Percentiles rank a stretch among this genome's conserved stretches.
These are phyloP conservation scores for Pristionchus entomophagus DNA, from an alignment of 2,888 invertebrate species.

Conservation along the genomic window DNA sequence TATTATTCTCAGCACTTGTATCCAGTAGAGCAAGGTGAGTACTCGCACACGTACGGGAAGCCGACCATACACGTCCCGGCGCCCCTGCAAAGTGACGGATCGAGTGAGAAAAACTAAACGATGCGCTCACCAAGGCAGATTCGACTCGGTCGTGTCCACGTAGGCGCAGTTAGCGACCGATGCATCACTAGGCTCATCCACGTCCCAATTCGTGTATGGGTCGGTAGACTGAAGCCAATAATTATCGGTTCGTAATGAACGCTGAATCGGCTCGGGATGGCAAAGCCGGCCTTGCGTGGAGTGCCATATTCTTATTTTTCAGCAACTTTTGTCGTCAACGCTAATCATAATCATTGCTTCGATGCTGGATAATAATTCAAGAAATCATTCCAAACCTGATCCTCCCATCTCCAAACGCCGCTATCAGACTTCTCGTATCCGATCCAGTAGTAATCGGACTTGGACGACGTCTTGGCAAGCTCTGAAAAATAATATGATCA, in stretches of 20 bases:
- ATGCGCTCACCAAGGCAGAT: neutral
- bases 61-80: too few relatives aligned
- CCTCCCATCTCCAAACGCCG: neutral
- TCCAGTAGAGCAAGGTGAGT: too few relatives aligned
- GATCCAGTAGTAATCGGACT: slow-evolving; percentile 1
- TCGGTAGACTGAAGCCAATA: neutral
- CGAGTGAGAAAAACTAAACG: too few relatives aligned
- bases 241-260: neutral
- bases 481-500: neutral
- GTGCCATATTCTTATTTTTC: neutral
- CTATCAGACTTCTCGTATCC: neutral
- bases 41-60: too few relatives aligned
- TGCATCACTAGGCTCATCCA: neutral
- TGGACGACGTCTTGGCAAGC: neutral
- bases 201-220: too few relatives aligned
- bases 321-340: too few relatives aligned
- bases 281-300: too few relatives aligned
- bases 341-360: too few relatives aligned
- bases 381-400: neutral
- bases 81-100: too few relatives aligned
- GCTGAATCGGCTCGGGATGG: too few relatives aligned
- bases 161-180: neutral
- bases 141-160: neutral
- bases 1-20: too few relatives aligned
- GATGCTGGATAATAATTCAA: neutral